Evolutionary conservation across 2,797 vertebrate genomes (phyloP).

Genomic region (Brachyrhaphis roseni): DNA sequence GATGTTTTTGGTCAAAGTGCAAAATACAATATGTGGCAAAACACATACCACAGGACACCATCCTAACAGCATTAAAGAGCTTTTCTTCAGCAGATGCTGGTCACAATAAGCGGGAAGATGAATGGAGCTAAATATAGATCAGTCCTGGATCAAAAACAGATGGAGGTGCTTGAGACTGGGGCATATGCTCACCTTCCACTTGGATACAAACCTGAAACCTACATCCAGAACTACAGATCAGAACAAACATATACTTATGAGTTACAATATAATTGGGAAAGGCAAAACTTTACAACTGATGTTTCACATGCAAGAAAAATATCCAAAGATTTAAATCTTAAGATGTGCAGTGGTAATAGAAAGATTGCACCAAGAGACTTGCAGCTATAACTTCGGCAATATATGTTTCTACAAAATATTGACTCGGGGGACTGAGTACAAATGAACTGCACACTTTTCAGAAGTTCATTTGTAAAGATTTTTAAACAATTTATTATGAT

Average conservation of each 20-base stretch:
- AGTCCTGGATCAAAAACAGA: neutral
- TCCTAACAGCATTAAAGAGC: neutral
- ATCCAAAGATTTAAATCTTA: neutral
- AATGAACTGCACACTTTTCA: neutral
- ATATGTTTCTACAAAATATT: neutral
- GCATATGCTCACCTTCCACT: neutral
- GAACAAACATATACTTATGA: neutral
- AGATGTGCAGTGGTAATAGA: neutral
- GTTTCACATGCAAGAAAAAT: neutral
- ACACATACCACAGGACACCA: neutral
- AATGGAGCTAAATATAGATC: neutral
- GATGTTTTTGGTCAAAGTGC: neutral
- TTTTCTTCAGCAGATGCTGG: neutral
- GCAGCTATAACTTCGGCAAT: neutral
- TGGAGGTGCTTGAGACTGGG: neutral
- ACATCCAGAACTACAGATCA: neutral
- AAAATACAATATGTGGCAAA: neutral
- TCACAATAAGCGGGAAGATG: neutral
- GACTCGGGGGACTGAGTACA: neutral
- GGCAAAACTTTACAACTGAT: neutral
- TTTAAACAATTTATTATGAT: neutral
- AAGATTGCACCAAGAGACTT: neutral
- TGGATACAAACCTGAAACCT: neutral
- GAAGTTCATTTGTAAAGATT: neutral
- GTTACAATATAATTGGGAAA: neutral